Evolutionary conservation across 2,888 invertebrate species (phyloP).

Genomic region (Heteropelma amictum): DNA sequence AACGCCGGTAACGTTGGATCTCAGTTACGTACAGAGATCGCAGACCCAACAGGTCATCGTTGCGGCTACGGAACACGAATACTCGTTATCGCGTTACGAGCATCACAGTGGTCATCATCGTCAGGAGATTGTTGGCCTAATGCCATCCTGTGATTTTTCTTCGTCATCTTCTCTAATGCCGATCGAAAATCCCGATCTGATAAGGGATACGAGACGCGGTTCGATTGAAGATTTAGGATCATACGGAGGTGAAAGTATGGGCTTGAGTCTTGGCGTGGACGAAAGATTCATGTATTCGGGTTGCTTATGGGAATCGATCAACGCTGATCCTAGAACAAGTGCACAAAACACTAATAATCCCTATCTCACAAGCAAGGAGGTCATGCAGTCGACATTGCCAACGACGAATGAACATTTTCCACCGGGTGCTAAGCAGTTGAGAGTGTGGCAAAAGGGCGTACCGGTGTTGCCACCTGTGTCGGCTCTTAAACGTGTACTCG

Average conservation of each 20-base stretch:
- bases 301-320: conserved; percentile 85
- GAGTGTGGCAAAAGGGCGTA: conserved; percentile 92
- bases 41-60: conserved; percentile 58
- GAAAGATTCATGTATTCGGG: conserved; percentile 84
- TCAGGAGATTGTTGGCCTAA: conserved; percentile 62
- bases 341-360: conserved; percentile 82
- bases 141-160: conserved; percentile 83
- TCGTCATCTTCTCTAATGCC: conserved; percentile 85
- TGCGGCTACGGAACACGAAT: conserved; percentile 78
- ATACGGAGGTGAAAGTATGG: conserved; percentile 77
- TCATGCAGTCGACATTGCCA: conserved; percentile 62
- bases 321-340: conserved; percentile 82
- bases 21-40: conserved; percentile 72
- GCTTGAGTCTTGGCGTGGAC: conserved; percentile 62
- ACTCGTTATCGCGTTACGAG: conserved; percentile 79
- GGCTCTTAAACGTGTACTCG: conserved; percentile 90
- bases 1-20: conserved; percentile 70
- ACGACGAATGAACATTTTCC: conserved; percentile 75
- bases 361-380: conserved; percentile 83
- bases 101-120: conserved; percentile 82
- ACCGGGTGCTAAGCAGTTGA: conserved; percentile 87
- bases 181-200: conserved; percentile 91
- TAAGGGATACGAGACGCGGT: conserved; percentile 84
- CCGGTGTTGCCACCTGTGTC: conserved; percentile 92
- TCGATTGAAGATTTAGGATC: conserved; percentile 78